Conservation (phyloP, 92 coral and sea anemone species). For the Epizoanthus stellaris region DNA sequence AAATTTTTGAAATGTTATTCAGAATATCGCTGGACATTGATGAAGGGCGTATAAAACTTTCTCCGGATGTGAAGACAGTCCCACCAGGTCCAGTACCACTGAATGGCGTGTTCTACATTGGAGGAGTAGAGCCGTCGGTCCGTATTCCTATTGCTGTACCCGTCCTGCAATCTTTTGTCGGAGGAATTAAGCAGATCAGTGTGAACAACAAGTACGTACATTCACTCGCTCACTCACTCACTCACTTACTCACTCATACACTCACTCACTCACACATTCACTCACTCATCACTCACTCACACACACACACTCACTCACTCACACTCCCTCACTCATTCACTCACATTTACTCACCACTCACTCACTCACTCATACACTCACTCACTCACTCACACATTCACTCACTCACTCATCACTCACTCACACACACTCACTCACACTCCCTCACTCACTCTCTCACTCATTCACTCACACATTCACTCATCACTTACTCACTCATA, state of each 20-base stretch:
- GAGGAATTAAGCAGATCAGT: slow-evolving; percentile 70
- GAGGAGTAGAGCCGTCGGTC: slow-evolving; percentile 64
- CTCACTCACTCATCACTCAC: no score
- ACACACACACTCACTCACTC: no score
- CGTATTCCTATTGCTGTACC: slow-evolving; percentile 74
- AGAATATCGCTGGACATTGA: slow-evolving; percentile 51
- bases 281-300: no score
- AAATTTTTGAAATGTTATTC: background rate
- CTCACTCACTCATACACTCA: no score
- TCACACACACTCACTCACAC: no score
- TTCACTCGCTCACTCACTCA: background rate
- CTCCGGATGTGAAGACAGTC: slow-evolving; percentile 38
- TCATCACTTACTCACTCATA: no score
- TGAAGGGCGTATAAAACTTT: slow-evolving; percentile 10
- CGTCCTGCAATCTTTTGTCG: slow-evolving; percentile 72
- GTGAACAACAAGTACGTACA: slow-evolving; percentile 70
- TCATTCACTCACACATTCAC: no score
- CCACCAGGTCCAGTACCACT: slow-evolving; percentile 73
- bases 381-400: no score
- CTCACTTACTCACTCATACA: background rate
- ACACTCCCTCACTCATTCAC: no score
- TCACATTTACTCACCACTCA: no score
- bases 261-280: no score
- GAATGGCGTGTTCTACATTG: slow-evolving; percentile 79
- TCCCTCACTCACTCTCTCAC: no score